Evolutionary conservation across 2,113 vertebrate species (phyloP).

Genomic region (Dicentrarchus labrax): DNA sequence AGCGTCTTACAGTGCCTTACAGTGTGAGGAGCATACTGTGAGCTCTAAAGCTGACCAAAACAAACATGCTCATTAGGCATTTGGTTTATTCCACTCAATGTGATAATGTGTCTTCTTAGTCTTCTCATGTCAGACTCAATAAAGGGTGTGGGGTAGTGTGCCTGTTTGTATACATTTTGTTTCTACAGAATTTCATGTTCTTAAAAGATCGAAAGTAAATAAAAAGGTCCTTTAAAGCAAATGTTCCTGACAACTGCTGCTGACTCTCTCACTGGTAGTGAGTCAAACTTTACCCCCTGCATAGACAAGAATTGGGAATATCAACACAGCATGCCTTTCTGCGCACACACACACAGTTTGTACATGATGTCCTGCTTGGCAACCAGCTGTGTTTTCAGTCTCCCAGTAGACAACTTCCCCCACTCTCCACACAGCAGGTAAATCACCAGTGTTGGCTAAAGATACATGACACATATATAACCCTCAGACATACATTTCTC

Average conservation of each 20-base stretch:
- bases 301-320: slow-evolving; percentile 48
- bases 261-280: slow-evolving; percentile 4
- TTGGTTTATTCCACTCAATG: background rate
- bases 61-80: background rate
- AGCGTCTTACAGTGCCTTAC: background rate
- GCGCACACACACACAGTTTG: background rate
- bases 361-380: slow-evolving; percentile 45
- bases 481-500: slow-evolving; percentile 26
- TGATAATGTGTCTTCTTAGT: background rate
- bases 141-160: background rate
- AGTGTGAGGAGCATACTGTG: no score
- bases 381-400: slow-evolving; percentile 56
- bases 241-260: background rate
- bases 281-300: slow-evolving; percentile 45
- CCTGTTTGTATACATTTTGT: rapidly evolving
- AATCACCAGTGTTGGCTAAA: slow-evolving; percentile 48
- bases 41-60: background rate
- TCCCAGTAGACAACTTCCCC: slow-evolving; percentile 31
- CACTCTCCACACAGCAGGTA: slow-evolving; percentile 48
- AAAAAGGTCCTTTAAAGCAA: background rate
- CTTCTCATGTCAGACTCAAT: background rate
- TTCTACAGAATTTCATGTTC: background rate
- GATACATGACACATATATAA: slow-evolving; percentile 53
- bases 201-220: background rate
- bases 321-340: slow-evolving; percentile 30